Conservation (phyloP, 1,140 invertebrate genomes). For the Lepidurus couesii region DNA sequence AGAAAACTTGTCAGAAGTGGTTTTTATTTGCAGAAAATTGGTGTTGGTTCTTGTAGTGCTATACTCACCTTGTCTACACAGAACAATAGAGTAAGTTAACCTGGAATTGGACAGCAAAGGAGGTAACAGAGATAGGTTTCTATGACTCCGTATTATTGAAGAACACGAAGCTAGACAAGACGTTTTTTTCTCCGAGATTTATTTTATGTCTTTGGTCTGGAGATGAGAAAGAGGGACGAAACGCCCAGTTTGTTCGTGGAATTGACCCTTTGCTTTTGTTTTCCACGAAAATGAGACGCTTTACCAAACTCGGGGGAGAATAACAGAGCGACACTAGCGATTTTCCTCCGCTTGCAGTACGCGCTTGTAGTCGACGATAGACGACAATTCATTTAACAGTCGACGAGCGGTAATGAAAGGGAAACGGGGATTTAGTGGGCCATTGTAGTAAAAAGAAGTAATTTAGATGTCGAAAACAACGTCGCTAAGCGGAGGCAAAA, state of each 20-base stretch:
- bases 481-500: neutral
- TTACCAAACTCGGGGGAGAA: too few species aligned
- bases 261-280: neutral
- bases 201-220: neutral
- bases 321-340: neutral
- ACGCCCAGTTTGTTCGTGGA: neutral
- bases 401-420: constrained; percentile 1
- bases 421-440: neutral
- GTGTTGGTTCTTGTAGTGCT: neutral
- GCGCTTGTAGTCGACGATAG: neutral
- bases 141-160: neutral
- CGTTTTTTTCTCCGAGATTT: neutral
- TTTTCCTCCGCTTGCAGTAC: neutral
- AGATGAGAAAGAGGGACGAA: neutral
- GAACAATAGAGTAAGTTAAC: neutral
- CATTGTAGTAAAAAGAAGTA: neutral
- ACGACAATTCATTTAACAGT: neutral
- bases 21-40: constrained; percentile 16
- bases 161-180: neutral
- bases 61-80: neutral
- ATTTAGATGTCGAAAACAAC: neutral
- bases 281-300: too few species aligned
- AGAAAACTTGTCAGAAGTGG: neutral
- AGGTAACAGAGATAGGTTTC: neutral
- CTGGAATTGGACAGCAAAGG: neutral